Evolutionary conservation across 2,797 vertebrate species (phyloP).

Genomic region (Helostoma temminkii): DNA sequence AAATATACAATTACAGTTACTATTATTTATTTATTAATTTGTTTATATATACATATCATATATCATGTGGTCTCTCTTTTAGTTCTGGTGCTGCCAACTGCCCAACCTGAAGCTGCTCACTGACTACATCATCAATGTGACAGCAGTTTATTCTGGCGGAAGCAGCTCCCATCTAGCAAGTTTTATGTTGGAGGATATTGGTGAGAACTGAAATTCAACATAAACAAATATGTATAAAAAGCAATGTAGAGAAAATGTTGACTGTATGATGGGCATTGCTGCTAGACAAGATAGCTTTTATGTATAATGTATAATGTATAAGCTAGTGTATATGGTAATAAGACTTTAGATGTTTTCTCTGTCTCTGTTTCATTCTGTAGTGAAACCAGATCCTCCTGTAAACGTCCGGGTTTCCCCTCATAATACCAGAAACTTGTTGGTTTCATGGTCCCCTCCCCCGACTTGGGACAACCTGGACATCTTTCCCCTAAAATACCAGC

Average conservation of each 20-base stretch:
- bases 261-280: conserved; percentile 34
- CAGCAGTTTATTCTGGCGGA: conserved; percentile 69
- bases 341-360: neutral
- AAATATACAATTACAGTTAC: too few species aligned
- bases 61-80: neutral
- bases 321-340: neutral
- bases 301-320: too few species aligned
- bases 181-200: conserved; percentile 82
- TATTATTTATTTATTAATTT: too few species aligned
- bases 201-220: too few species aligned
- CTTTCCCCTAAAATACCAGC: conserved; percentile 82
- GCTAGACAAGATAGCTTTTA: neutral
- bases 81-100: conserved; percentile 74
- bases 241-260: too few species aligned
- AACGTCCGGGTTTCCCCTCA: conserved; percentile 64
- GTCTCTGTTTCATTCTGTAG: conserved; percentile 54
- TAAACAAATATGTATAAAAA: too few species aligned
- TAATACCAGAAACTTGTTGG: conserved; percentile 45
- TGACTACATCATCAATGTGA: conserved; percentile 82
- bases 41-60: neutral
- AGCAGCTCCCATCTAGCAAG: conserved; percentile 69
- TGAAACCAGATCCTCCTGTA: conserved; percentile 84
- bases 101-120: conserved; percentile 77
- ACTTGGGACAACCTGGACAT: conserved; percentile 76
- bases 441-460: conserved; percentile 81